phyloP scores from a whole-genome alignment of 2,797 vertebrate genomes.

The Pantherophis vulpinus region DNA sequence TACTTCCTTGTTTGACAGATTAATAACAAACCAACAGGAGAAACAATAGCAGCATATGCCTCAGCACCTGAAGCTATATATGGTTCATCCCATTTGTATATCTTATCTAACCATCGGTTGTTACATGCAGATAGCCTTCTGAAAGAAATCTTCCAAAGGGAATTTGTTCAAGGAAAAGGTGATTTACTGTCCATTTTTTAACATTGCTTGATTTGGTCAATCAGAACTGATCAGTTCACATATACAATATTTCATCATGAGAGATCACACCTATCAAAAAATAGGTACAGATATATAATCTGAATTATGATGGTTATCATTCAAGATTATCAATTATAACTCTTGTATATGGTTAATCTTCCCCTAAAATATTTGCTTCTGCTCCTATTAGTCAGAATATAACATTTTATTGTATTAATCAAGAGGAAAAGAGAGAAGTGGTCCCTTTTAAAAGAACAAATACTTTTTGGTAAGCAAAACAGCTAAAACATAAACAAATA shows the following conservation, averaged over 20 bases:
- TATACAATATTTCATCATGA: neutral
- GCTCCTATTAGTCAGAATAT: neutral
- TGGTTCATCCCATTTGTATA: constrained; percentile 84
- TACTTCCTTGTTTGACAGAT: constrained; percentile 72
- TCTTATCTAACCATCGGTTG: constrained; percentile 86
- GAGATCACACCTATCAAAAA: neutral
- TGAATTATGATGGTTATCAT: neutral
- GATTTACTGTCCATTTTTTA: constrained; percentile 28
- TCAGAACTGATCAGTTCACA: neutral
- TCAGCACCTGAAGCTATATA: constrained; percentile 86
- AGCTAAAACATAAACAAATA: neutral
- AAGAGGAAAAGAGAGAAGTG: neutral
- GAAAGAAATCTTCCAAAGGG: constrained; percentile 72
- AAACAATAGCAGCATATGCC: constrained; percentile 85
- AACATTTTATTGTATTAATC: neutral
- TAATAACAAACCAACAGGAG: constrained; percentile 79
- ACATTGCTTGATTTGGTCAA: neutral
- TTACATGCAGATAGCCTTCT: constrained; percentile 80
- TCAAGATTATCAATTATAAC: neutral
- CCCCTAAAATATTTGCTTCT: neutral
- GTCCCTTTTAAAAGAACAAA: neutral
- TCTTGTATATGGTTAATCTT: neutral
- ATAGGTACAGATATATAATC: neutral
- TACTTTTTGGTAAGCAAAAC: neutral
- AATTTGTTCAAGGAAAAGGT: constrained; percentile 80